phyloP scores from a whole-genome alignment of 2,888 invertebrate species.

The Ennomos erosarius region DNA sequence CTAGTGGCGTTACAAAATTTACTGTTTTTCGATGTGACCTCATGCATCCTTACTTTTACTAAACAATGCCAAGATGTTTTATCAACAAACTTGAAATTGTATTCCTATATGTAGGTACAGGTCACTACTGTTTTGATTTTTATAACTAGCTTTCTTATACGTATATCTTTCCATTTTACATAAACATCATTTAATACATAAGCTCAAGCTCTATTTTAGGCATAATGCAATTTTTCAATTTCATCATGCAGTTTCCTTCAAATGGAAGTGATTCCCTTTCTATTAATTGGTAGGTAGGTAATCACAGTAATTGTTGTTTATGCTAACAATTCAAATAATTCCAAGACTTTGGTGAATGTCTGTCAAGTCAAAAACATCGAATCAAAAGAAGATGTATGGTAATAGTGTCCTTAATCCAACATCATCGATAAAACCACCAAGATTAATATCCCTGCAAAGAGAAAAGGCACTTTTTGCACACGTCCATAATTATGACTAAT shows the following conservation, averaged over 20 bases:
- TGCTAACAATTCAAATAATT: too few relatives aligned
- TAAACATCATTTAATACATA: too few relatives aligned
- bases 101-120: conserved; percentile 14
- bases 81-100: conserved; percentile 14
- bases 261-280: too few relatives aligned
- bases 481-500: conserved; percentile 58
- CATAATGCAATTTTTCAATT: too few relatives aligned
- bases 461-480: conserved; percentile 45
- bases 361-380: background rate
- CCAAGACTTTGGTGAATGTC: too few relatives aligned
- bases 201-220: too few relatives aligned
- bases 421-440: conserved; percentile 38
- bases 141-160: too few relatives aligned
- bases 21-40: conserved; percentile 19
- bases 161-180: too few relatives aligned
- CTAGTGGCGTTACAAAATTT: conserved; percentile 17
- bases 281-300: too few relatives aligned
- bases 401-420: conserved; percentile 28
- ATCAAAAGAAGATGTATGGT: background rate
- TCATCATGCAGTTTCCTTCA: too few relatives aligned
- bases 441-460: conserved; percentile 41
- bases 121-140: too few relatives aligned
- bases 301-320: too few relatives aligned
- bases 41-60: conserved; percentile 24
- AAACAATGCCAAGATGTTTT: conserved; percentile 13